Percentiles rank a stretch among this genome's conserved stretches.
Evolutionary conservation across 2,797 vertebrate species (phyloP).

Genomic region (Stomatorhinus walkeri): DNA sequence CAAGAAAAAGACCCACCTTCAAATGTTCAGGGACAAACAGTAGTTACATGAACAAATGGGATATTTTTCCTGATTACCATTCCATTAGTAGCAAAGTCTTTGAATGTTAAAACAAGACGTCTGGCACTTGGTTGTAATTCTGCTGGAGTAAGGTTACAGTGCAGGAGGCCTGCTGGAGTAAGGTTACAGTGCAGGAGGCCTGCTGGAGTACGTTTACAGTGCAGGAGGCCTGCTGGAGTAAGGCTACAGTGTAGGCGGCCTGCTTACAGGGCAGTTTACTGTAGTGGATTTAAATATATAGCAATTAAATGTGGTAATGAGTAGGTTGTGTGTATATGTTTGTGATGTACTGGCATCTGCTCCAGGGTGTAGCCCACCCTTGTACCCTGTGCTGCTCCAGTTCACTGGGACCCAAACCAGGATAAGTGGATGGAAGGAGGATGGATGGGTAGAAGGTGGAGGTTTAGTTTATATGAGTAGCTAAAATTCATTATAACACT

Average conservation of each 20-base stretch:
- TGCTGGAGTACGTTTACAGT: too few relatives aligned
- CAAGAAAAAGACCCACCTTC: background rate
- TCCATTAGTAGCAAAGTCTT: background rate
- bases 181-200: background rate
- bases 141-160: constrained; percentile 23
- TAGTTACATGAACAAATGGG: background rate
- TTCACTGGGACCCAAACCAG: background rate
- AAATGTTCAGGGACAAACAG: background rate
- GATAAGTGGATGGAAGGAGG: background rate
- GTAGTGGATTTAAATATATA: background rate
- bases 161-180: background rate
- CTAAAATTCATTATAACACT: background rate
- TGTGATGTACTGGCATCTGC: background rate
- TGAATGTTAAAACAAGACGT: constrained; percentile 35
- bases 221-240: too few relatives aligned
- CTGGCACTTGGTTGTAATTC: constrained; percentile 56
- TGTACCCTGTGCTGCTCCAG: background rate
- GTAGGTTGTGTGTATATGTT: background rate
- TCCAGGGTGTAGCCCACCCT: background rate
- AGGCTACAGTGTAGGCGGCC: too few relatives aligned
- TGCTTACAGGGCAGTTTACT: background rate
- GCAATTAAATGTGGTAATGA: background rate
- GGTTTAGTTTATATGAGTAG: background rate
- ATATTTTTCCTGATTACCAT: background rate
- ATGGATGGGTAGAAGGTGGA: background rate